Evolutionary conservation across 2,797 vertebrate genomes (phyloP), one percentile per base, ranked within the genome.

Genomic region (Sciaenops ocellatus): DNA sequence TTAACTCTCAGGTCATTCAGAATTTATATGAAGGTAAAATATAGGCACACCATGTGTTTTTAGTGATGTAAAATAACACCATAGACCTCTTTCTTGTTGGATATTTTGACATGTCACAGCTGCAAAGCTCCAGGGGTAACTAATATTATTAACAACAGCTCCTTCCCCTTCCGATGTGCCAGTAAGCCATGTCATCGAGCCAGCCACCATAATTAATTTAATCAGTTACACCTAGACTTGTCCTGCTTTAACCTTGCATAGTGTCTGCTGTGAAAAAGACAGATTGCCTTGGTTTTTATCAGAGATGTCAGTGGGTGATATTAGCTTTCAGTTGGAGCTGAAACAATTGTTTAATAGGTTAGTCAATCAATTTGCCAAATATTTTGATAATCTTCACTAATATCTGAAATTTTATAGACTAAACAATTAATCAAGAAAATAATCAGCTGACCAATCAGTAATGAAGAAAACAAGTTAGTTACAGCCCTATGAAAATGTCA

Each of bases 131-230:
- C 24, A 44, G 28, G 20, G 26, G 59, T 56, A 20, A 46, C 26
- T 52, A 54, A 73, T 30, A 47, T 59, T 26, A 64, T 54, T 69
- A 59, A 26, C 3, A 1, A 5, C 41, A 11, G 22, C 46, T 76
- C 1, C 6, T 26, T 57, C 3, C 55, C 34, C 59, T 69, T 76
- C 42, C n/a, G 59, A 54, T 56, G 26, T 8, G 34, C 18, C n/a
- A 8, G 38, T 51, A 30, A 42, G 50, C 30, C 46, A 22, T 42
- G 28, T 79, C 71, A 78, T 42, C 44, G 34, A 55, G 10, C 30
- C 65, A 56, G 51, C 20, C 22, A 57, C n/a, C 10, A 18, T 48
- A 56, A 76, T 76, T 46, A 67, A 54, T 78, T 2, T 54, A 3
- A 42, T 69, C 16, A 60, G 60, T 61, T 69, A 75, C 50, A 42